Conservation (phyloP, 2,113 vertebrate genomes). For the Crocuta crocuta region DNA sequence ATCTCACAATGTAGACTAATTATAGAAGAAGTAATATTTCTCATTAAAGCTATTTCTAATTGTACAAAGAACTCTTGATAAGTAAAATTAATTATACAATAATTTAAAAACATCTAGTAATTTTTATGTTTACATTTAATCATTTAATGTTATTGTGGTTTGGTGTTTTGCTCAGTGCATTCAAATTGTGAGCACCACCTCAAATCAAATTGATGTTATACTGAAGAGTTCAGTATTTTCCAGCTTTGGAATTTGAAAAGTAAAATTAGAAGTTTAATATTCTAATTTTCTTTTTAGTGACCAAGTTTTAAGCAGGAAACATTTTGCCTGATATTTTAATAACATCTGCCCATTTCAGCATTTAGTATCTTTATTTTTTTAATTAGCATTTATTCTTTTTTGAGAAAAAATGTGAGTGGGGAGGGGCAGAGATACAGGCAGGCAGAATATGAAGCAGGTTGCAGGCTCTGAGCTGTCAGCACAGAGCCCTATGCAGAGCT, state of each 20-base stretch:
- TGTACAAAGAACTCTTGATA: background rate
- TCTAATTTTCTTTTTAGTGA: background rate
- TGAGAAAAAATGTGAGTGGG: too few species aligned
- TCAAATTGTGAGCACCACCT: background rate
- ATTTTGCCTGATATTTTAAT: background rate
- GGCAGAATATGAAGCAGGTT: too few species aligned
- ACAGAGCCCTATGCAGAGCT: too few species aligned
- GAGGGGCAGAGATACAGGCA: too few species aligned
- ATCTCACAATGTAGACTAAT: background rate
- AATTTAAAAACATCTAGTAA: background rate
- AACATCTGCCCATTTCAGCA: background rate
- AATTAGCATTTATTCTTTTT: too few species aligned
- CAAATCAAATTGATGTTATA: background rate
- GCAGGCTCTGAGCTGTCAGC: too few species aligned
- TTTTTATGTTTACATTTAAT: background rate
- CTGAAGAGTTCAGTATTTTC: background rate
- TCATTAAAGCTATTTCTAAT: background rate
- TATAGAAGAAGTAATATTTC: background rate
- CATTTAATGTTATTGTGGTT: background rate
- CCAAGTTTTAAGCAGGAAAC: background rate
- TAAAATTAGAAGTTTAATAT: background rate
- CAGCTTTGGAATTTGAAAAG: background rate
- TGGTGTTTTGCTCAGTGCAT: background rate
- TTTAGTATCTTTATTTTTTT: background rate
- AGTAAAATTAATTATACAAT: background rate